phyloP scores from a whole-genome alignment of 2,113 vertebrate genomes.

The Callaeas wilsoni region DNA sequence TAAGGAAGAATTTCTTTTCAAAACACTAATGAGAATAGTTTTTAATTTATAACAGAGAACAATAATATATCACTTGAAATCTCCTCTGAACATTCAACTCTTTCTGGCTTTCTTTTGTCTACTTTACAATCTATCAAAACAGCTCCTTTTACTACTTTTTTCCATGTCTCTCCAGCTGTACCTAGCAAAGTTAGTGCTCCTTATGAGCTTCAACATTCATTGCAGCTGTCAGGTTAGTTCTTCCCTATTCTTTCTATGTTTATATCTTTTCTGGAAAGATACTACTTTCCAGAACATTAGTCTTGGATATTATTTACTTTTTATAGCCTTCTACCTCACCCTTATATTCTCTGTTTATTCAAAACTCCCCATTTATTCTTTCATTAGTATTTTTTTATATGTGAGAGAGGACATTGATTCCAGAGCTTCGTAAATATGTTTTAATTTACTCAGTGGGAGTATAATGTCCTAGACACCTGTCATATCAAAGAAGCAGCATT shows the following conservation, averaged over 20 bases:
- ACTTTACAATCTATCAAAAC: neutral
- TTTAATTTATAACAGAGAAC: neutral
- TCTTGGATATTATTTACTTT: neutral
- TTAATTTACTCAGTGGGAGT: neutral
- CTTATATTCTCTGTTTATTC: neutral
- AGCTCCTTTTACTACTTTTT: neutral
- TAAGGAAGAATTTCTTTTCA: neutral
- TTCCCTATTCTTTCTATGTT: neutral
- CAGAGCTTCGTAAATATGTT: neutral
- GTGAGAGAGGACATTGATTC: neutral
- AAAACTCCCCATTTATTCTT: neutral
- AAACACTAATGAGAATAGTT: neutral
- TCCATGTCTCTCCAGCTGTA: neutral
- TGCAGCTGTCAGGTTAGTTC: neutral
- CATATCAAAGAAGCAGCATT: neutral
- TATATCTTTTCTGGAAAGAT: neutral
- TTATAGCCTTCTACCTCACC: neutral
- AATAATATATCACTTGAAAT: neutral
- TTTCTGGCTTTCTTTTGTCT: neutral
- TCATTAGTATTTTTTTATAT: neutral
- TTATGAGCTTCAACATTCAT: neutral
- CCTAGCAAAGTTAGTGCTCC: neutral
- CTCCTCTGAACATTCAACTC: neutral
- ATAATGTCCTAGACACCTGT: neutral
- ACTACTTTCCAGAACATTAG: neutral